Conservation (phyloP, 2,797 vertebrate species). For the Pempheris klunzingeri region DNA sequence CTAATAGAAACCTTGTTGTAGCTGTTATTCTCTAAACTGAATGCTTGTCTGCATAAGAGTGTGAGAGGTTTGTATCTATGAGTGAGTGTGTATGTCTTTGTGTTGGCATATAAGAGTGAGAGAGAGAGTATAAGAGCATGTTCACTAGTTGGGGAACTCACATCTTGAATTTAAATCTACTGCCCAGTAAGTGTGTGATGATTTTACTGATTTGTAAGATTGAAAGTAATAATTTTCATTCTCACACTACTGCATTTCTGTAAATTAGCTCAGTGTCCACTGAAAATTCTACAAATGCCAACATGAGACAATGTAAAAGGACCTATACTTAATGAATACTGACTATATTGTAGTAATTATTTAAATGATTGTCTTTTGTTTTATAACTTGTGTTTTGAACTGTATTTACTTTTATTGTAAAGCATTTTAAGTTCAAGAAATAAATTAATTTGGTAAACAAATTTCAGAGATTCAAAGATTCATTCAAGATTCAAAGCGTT, state of each 20-base stretch:
- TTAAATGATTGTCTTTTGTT: no score
- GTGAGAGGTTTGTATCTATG: constrained; percentile 24
- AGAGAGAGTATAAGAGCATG: constrained; percentile 32
- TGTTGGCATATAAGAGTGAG: constrained; percentile 32
- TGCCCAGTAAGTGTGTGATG: not conserved
- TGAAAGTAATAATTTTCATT: constrained; percentile 5
- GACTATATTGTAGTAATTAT: no score
- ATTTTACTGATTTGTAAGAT: constrained; percentile 3
- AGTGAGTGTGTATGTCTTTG: constrained; percentile 20
- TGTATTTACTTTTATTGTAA: no score
- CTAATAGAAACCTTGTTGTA: not conserved
- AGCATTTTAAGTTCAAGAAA: no score
- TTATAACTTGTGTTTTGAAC: no score
- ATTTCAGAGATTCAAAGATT: no score
- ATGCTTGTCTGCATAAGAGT: constrained; percentile 12
- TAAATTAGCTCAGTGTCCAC: constrained; percentile 4
- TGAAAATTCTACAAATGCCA: constrained; percentile 15
- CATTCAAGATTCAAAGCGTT: no score
- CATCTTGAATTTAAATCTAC: constrained; percentile 11
- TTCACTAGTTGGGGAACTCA: not conserved
- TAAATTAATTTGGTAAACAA: no score
- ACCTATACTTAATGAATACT: not conserved
- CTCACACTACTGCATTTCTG: not conserved
- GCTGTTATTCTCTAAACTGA: constrained; percentile 22
- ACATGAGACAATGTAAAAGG: not conserved